Base-by-base conservation (phyloP, 2,113 vertebrate genomes). In the Otocyon megalotis region DNA sequence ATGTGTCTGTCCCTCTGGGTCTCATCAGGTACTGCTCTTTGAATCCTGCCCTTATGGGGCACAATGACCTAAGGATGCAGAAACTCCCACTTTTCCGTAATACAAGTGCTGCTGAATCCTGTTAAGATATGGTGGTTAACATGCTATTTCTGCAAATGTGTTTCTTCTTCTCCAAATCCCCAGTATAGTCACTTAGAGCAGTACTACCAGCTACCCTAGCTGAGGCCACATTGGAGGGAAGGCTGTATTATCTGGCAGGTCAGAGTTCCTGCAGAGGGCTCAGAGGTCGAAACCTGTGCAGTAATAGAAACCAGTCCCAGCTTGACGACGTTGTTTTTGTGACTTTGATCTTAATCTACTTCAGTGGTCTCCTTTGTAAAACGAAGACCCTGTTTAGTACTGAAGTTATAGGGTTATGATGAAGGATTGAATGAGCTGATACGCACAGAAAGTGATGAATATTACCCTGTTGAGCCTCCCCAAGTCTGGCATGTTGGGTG, bases 61-160 rank as follows among this genome's bases (percentile, higher is more conserved):
- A 89, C 28, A 92, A 5, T 37, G 91, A 72, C 37, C 32, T 8
- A 7, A 74, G 72, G 74, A 37, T 54, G 5, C 67, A 24, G 20
- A 19, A 65, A 35, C 14, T 32, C 24, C 24, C 80, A 8, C 30
- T 93, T 92, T 32, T 35, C 74, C 9, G 56, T 92, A 35, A 96
- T 82, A 50, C 17, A 2, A 95, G 50, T 0, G 0, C 82, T 93
- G 20, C 71, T 0, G 0, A 1, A 72, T 92, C 54, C 88, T 0
- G 0, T 65, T 77, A 92, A 43, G 71, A 63, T 1, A 2, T 53
- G 6, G 17, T 35, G 28, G 24, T 28, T 12, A 32, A 24, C 5
- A 6, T 93, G 93, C 0, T 80, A 35, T 88, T 85, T 95, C 90
- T 96, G 87, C 80, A 95, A 90, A 72, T 60, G 65, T 43, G 43